Base-by-base conservation (phyloP, 2,888 invertebrate species). In the Oligia latruncula region DNA sequence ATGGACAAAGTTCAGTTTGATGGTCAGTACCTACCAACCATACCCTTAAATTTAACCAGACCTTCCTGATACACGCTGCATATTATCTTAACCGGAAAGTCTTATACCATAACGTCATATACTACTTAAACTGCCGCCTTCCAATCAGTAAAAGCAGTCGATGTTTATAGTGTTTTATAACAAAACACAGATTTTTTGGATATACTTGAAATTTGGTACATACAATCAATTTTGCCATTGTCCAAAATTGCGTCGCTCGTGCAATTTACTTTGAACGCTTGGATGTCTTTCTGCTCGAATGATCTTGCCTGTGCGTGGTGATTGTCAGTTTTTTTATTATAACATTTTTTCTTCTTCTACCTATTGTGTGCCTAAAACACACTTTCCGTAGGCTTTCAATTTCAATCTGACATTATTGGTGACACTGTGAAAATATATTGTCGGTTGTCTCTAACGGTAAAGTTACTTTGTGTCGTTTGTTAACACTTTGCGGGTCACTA, bases 221-320 rank as follows among this genome's bases (percentile, higher is more conserved):
- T 71, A 62, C 71, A 83, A 82, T 85, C 58, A 70, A 55, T 71
- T 71, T 55, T 49, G 46, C 60, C 40, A 78, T 72, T 68, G 73
- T 71, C 52, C 40, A 55, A 86, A 86, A 83, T 84, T 60, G 60
- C 58, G 40, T 62, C 35, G 9, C 58, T 74, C 60, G 52, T 71
- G 60, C 73, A 78, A 83, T 86, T 84, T 78, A 40, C 58, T 78
- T 86, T 29, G 49, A 74, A 46, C 78, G 52, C 35, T 82, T 20
- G 29, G 23, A 65, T 65, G 58, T 83, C 65, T 72, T 86, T 86
- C 40, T 66, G 43, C 65, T 68, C 84, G 72, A 86, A 72, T 86
- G 72, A 75, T 72, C 40, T 58, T 65, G 74, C 15, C 20, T 46
- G 35, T 40, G 40, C 40, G 40, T 86, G 62, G 70, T 72, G 43